Base-by-base conservation (phyloP, 37 sponge, comb jelly and placozoan species). In the Corticium candelabrum region DNA sequence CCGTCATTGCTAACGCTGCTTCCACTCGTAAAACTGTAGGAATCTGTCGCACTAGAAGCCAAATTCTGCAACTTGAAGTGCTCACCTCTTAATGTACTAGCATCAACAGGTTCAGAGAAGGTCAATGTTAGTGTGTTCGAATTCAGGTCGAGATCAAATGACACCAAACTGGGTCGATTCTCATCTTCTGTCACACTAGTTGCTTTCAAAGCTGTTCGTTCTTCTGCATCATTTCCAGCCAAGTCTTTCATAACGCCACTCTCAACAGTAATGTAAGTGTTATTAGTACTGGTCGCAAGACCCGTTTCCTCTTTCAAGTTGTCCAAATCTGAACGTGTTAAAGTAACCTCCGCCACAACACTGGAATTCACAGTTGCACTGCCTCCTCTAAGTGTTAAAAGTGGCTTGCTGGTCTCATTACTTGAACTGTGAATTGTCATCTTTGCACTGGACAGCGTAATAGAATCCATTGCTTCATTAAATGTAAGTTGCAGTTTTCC, bases 91-190 rank as follows among this genome's bases (percentile, higher is more conserved):
- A 93, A 68, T 29, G 88, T 70, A 35, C 36, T 32, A 4, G 36
- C 31, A 5, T 70, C 5, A 7, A 70, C 31, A 5, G 73, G 5
- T 15, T 70, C 73, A 32, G 5, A 30, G 36, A 70, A 70, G 73
- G 21, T 32, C 35, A 70, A 5, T 5, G 21, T 80, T 1, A 76
- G 34, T 15, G 36, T 68, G 7, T 76, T 77, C 30, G 78, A 76
- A 40, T 94, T 74, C 89, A 94, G 78, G 81, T 94, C 84, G 15
- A 94, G 81, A 71, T 88, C 79, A 68, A 94, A 94, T 1, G 79
- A 68, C 0, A 90, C 87, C 5, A 90, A n/a, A n/a, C n/a, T n/a
- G n/a, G n/a, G n/a, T n/a, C n/a, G n/a, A n/a, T n/a, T n/a, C n/a
- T n/a, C n/a, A 11, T 43, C 56, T 43, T 43, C 56, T 5, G 56